Conservation (phyloP, 2,113 vertebrate species). For the Melospiza melodia region DNA sequence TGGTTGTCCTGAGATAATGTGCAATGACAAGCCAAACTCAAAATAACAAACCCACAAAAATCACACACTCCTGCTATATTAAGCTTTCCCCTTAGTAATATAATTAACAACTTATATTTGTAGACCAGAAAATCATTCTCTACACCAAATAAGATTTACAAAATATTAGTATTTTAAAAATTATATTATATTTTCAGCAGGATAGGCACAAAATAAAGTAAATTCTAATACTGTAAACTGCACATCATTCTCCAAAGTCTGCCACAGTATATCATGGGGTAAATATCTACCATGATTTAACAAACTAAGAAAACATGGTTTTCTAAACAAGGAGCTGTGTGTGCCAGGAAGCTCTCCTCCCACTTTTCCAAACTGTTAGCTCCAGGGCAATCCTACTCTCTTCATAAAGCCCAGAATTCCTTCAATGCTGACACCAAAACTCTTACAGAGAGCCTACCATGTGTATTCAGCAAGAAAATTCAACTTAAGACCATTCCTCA, state of each 20-base stretch:
- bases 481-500: not conserved
- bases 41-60: not conserved
- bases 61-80: not conserved
- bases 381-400: fast-evolving
- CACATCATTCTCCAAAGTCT: not conserved
- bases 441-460: fast-evolving
- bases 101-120: not conserved
- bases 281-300: not conserved
- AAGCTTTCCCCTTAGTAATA: not conserved
- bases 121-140: not conserved
- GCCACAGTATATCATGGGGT: not conserved
- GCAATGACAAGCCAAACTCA: not conserved
- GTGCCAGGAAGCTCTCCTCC: not conserved
- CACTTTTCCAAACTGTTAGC: not conserved
- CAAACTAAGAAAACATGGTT: not conserved
- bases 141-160: not conserved
- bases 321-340: not conserved
- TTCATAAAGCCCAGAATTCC: not conserved
- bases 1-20: not conserved
- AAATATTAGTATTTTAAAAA: not conserved
- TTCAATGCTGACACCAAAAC: not conserved
- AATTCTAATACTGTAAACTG: not conserved
- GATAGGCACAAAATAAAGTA: not conserved
- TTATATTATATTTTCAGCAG: not conserved
- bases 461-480: not conserved